Conservation (phyloP, 2,797 vertebrate genomes). For the Alauda arvensis region DNA sequence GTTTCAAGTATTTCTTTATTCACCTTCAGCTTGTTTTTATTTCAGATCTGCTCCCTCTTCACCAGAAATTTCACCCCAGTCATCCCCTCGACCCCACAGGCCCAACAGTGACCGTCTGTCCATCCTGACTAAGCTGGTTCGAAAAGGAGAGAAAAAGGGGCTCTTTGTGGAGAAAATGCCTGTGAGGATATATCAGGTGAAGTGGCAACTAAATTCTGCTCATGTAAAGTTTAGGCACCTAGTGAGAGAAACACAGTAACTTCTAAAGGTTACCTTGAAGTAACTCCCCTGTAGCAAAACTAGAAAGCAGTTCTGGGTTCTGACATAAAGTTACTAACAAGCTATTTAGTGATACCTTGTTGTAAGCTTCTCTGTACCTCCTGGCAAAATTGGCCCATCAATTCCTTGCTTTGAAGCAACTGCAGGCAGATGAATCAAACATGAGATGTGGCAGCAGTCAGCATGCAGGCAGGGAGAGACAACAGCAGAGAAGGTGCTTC, state of each 20-base stretch:
- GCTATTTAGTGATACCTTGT: background rate
- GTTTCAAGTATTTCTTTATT: background rate
- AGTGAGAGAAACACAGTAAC: background rate
- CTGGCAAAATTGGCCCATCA: background rate
- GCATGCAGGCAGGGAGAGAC: background rate
- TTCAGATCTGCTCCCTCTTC: slow-evolving; percentile 93
- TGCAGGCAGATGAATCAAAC: background rate
- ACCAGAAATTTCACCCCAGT: slow-evolving; percentile 96
- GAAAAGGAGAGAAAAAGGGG: slow-evolving; percentile 96
- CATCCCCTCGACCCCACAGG: slow-evolving; percentile 93
- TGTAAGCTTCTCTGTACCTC: background rate
- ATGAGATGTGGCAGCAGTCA: background rate
- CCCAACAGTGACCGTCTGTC: slow-evolving; percentile 96
- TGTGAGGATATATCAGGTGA: slow-evolving; percentile 93
- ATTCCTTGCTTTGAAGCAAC: background rate
- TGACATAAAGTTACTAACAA: background rate
- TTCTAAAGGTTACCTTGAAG: background rate
- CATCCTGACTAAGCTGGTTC: slow-evolving; percentile 92
- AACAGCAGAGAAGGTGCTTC: background rate
- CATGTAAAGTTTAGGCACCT: fast-evolving
- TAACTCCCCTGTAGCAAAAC: background rate
- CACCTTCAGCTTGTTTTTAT: background rate
- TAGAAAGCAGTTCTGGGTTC: background rate
- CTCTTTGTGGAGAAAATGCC: slow-evolving; percentile 99
- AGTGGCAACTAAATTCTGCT: background rate